Evolutionary conservation across 2,797 vertebrate genomes (phyloP).

Genomic region (Pangasius larnaudii): DNA sequence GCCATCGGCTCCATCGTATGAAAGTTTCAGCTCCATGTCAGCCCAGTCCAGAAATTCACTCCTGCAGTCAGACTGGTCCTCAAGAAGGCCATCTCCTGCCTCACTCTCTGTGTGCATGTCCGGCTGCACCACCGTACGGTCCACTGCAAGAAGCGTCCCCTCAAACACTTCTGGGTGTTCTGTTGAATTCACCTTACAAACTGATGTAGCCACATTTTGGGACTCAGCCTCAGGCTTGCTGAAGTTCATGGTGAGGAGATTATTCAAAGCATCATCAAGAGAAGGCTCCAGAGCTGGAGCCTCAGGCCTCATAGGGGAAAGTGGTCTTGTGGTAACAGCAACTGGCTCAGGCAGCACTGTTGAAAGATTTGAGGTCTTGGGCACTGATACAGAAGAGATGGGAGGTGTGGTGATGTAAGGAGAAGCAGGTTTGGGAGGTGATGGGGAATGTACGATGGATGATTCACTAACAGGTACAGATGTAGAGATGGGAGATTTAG

Average conservation of each 20-base stretch:
- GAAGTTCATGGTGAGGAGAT: constrained; percentile 75
- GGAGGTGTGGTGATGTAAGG: constrained; percentile 54
- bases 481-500: constrained; percentile 19
- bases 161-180: constrained; percentile 69
- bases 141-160: constrained; percentile 72
- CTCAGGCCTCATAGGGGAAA: constrained; percentile 44
- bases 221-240: constrained; percentile 53
- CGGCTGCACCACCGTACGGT: constrained; percentile 75
- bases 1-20: constrained; percentile 74
- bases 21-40: constrained; percentile 77
- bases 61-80: constrained; percentile 55
- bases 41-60: constrained; percentile 76
- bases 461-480: not conserved
- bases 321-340: constrained; percentile 29
- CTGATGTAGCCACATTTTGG: constrained; percentile 41
- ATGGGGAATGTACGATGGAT: constrained; percentile 23
- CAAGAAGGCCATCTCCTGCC: constrained; percentile 63
- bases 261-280: constrained; percentile 74
- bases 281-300: constrained; percentile 58
- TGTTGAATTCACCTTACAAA: constrained; percentile 42
- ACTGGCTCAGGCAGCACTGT: constrained; percentile 41
- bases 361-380: constrained; percentile 33
- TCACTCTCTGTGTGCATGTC: constrained; percentile 72
- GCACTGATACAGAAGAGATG: constrained; percentile 44
- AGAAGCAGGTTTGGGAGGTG: constrained; percentile 59